phyloP scores from a whole-genome alignment of 2,113 vertebrate species.

The Amphiprion percula region DNA sequence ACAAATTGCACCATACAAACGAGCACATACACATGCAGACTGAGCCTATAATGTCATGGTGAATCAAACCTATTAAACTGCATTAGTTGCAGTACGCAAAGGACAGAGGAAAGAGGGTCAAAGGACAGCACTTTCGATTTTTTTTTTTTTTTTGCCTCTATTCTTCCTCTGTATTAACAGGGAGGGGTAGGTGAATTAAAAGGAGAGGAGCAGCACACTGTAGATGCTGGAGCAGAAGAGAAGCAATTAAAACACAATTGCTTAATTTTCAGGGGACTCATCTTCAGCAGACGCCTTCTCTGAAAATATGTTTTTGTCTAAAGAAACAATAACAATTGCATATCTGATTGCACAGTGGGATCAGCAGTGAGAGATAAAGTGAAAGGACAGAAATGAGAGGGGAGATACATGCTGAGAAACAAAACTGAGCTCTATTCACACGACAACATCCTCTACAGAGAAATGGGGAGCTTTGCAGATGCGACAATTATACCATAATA shows the following conservation, averaged over 20 bases:
- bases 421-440: slow-evolving; percentile 58
- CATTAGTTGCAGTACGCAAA: slow-evolving; percentile 51
- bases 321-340: slow-evolving; percentile 65
- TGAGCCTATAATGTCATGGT: slow-evolving; percentile 51
- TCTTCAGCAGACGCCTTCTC: slow-evolving; percentile 37
- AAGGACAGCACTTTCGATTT: slow-evolving; percentile 39
- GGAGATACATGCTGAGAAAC: slow-evolving; percentile 60
- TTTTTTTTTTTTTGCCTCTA: slow-evolving; percentile 4
- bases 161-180: slow-evolving; percentile 57
- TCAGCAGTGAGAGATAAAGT: slow-evolving; percentile 54
- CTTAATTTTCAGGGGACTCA: slow-evolving; percentile 80
- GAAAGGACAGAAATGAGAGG: slow-evolving; percentile 60
- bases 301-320: slow-evolving; percentile 64
- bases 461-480: slow-evolving; percentile 53
- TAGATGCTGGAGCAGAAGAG: slow-evolving; percentile 69
- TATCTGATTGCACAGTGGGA: slow-evolving; percentile 68
- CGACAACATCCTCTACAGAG: slow-evolving; percentile 57
- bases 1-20: slow-evolving; percentile 38
- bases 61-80: slow-evolving; percentile 60
- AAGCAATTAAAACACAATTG: slow-evolving; percentile 86
- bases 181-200: slow-evolving; percentile 45
- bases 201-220: slow-evolving; percentile 29
- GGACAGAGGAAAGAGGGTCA: slow-evolving; percentile 60
- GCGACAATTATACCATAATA: slow-evolving; percentile 44
- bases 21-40: slow-evolving; percentile 38